A percentile compares a stretch with the other conserved stretches of the same genome.
Evolutionary conservation across 35 echinoderm and acorn worm species (phyloP).

Genomic region (Chiridota heheva): DNA sequence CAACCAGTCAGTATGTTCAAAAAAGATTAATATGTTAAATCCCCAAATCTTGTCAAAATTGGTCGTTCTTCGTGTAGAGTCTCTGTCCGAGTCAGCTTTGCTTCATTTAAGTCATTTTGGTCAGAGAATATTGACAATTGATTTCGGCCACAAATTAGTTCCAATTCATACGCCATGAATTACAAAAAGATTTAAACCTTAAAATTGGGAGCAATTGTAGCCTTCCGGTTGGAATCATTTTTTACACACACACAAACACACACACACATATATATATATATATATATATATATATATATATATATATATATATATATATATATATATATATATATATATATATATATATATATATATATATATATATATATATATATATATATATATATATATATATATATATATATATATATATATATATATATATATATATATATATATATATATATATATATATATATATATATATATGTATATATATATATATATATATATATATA

Average conservation of each 20-base stretch:
- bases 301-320: not conserved
- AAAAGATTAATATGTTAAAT: too few relatives aligned
- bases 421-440: not conserved
- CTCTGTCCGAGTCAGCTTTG: too few relatives aligned
- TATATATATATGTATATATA: not conserved
- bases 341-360: not conserved
- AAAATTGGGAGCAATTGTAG: too few relatives aligned
- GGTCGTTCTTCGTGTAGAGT: too few relatives aligned
- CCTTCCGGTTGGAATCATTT: not conserved
- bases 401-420: not conserved
- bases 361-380: not conserved
- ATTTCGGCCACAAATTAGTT: too few relatives aligned
- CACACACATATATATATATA: not conserved
- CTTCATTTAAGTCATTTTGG: too few relatives aligned
- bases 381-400: not conserved
- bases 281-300: not conserved
- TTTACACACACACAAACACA: conserved; percentile 4
- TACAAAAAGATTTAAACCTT: too few relatives aligned
- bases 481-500: too few relatives aligned
- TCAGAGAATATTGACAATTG: too few relatives aligned
- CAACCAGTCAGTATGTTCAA: too few relatives aligned
- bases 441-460: not conserved
- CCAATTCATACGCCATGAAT: too few relatives aligned
- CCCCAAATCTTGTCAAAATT: too few relatives aligned
- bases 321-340: not conserved